Percentiles rank a stretch among this genome's conserved stretches.
These are phyloP conservation scores for Crossaster papposus DNA, from an alignment of 53 echinoderm and acorn worm genomes.

Conservation along the genomic window DNA sequence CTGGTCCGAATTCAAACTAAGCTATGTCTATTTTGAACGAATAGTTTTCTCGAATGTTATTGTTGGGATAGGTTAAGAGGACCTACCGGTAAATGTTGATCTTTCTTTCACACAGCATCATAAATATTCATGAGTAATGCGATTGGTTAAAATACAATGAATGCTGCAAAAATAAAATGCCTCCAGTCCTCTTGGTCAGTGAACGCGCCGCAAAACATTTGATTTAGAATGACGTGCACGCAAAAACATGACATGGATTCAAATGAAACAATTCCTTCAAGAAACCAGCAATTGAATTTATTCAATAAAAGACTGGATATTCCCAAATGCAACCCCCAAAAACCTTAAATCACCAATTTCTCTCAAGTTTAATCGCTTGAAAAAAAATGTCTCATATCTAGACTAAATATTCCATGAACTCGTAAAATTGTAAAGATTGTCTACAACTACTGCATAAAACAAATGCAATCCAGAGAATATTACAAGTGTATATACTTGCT, in stretches of 20 bases:
- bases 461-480: background rate
- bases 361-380: constrained; percentile 31
- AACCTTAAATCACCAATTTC: constrained; percentile 25
- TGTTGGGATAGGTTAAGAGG: too few species aligned
- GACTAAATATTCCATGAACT: constrained; percentile 11
- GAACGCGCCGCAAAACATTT: background rate
- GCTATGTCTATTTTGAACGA: too few species aligned
- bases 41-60: too few species aligned
- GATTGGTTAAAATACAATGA: too few species aligned
- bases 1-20: too few species aligned
- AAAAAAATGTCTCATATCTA: constrained; percentile 35
- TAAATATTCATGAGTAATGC: too few species aligned
- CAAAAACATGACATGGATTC: background rate
- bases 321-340: constrained; percentile 6
- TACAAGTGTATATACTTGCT: background rate
- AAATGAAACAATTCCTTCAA: background rate
- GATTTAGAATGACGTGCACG: too few species aligned
- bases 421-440: background rate
- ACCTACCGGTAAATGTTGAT: too few species aligned
- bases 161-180: too few species aligned
- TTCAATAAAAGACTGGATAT: constrained; percentile 33
- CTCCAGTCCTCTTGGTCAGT: too few species aligned
- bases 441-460: constrained; percentile 16
- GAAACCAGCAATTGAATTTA: constrained; percentile 54
- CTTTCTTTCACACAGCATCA: too few species aligned